Evolutionary conservation across 2,888 invertebrate species (phyloP).

Genomic region (Spialia ferax): DNA sequence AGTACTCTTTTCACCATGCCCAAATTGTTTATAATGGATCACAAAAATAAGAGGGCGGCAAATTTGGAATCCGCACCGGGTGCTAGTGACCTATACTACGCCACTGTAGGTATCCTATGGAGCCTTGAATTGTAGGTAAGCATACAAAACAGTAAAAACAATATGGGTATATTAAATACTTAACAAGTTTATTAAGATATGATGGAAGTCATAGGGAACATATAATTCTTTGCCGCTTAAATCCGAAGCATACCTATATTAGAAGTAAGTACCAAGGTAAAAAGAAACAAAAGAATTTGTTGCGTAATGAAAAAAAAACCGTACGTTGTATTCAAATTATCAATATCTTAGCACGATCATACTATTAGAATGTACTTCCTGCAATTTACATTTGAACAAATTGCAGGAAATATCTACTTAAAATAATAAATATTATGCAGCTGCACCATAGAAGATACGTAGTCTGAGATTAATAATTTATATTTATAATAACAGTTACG

Average conservation of each 20-base stretch:
- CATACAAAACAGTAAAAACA: too few relatives aligned
- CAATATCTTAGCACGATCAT: conserved; percentile 17
- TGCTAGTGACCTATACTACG: too few relatives aligned
- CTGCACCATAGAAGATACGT: conserved; percentile 1
- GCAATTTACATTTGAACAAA: conserved; percentile 19
- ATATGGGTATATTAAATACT: too few relatives aligned
- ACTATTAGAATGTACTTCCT: conserved; percentile 18
- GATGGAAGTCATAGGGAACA: neutral
- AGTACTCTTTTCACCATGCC: too few relatives aligned
- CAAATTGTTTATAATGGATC: too few relatives aligned
- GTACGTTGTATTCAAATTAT: conserved; percentile 2
- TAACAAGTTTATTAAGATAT: neutral
- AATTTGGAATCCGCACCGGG: too few relatives aligned
- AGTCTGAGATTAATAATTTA: neutral
- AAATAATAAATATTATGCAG: neutral
- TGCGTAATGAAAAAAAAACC: neutral
- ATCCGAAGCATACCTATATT: neutral
- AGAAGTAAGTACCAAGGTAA: too few relatives aligned
- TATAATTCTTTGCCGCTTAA: neutral
- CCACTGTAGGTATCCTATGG: too few relatives aligned
- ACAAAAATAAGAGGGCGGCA: too few relatives aligned
- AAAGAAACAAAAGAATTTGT: neutral
- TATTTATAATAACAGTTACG: neutral
- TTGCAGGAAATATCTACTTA: conserved; percentile 9
- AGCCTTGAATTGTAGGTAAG: too few relatives aligned